phyloP scores from a whole-genome alignment of 2,797 vertebrate genomes.

The Cryptoprocta ferox region DNA sequence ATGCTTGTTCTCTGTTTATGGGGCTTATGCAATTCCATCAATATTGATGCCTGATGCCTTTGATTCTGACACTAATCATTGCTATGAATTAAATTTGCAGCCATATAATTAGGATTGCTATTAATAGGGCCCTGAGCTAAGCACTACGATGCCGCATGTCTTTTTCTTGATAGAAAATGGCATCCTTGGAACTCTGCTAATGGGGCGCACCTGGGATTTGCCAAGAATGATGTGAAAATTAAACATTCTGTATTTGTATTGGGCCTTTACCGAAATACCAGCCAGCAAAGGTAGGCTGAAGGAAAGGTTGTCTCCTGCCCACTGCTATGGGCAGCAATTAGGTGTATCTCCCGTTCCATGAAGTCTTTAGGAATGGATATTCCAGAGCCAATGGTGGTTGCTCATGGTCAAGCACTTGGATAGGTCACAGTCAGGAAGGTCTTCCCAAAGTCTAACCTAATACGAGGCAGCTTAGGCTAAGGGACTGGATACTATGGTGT shows the following conservation, averaged over 20 bases:
- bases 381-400: neutral
- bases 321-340: neutral
- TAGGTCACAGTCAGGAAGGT: neutral
- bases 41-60: conserved; percentile 88
- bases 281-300: conserved; percentile 60
- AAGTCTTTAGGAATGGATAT: neutral
- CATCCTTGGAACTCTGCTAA: conserved; percentile 81
- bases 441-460: neutral
- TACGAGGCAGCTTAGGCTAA: neutral
- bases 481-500: neutral
- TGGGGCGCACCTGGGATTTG: conserved; percentile 78
- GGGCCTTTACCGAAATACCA: conserved; percentile 65
- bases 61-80: conserved; percentile 89
- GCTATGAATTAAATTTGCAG: conserved; percentile 88
- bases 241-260: conserved; percentile 67
- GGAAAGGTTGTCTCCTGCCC: neutral
- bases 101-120: conserved; percentile 88
- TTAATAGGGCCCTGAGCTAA: conserved; percentile 88
- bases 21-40: conserved; percentile 84
- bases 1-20: conserved; percentile 85
- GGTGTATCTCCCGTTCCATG: neutral
- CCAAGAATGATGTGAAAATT: conserved; percentile 78
- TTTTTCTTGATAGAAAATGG: conserved; percentile 85
- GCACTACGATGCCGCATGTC: conserved; percentile 77
- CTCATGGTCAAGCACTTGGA: neutral